Conservation (phyloP, 2,888 invertebrate genomes). For the Macropis europaea region DNA sequence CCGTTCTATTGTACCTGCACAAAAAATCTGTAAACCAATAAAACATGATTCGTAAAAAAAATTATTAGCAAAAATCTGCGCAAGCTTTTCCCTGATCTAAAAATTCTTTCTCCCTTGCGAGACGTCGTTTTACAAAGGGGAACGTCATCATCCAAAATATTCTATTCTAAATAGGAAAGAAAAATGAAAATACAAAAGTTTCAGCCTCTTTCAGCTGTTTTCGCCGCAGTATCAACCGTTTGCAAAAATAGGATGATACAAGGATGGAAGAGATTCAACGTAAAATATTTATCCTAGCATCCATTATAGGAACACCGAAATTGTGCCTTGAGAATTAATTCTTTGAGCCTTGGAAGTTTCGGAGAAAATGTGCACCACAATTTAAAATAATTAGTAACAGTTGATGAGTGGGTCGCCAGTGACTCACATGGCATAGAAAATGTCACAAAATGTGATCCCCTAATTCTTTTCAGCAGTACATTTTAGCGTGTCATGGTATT, state of each 20-base stretch:
- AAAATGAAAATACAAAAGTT: slow-evolving; percentile 13
- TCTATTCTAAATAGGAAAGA: neutral
- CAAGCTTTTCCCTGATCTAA: neutral
- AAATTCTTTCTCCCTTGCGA: slow-evolving; percentile 1
- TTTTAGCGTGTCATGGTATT: too few relatives aligned
- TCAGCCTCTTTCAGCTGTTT: slow-evolving; percentile 43
- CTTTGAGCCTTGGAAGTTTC: too few relatives aligned
- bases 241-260: neutral
- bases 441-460: too few relatives aligned
- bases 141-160: slow-evolving; percentile 6
- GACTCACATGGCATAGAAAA: too few relatives aligned
- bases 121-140: neutral
- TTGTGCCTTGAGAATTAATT: too few relatives aligned
- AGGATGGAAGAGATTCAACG: neutral
- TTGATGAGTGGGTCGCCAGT: too few relatives aligned
- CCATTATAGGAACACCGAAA: too few relatives aligned
- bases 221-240: neutral
- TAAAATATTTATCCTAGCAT: neutral
- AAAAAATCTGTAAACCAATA: slow-evolving; percentile 2
- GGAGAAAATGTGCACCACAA: too few relatives aligned
- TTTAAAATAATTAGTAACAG: too few relatives aligned
- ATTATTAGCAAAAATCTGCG: neutral
- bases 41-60: neutral
- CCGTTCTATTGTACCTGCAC: too few relatives aligned
- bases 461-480: too few relatives aligned